Conservation (phyloP, 1,140 invertebrate species). For the Calliopsis andreniformis region DNA sequence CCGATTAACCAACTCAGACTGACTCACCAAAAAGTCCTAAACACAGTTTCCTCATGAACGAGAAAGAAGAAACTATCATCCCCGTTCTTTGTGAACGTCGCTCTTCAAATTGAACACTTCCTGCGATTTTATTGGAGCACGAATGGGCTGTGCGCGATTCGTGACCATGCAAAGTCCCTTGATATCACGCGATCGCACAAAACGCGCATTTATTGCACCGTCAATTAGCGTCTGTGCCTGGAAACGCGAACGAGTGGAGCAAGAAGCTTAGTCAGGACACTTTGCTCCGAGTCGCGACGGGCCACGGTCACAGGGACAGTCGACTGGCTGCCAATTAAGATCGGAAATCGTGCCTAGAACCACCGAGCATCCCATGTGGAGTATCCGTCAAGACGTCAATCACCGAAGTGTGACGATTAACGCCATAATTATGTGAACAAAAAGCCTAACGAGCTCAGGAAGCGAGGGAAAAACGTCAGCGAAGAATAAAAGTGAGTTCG, state of each 20-base stretch:
- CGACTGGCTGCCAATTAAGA: no score
- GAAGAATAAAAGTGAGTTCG: neutral
- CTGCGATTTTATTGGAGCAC: constrained; percentile 15
- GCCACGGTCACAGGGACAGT: neutral
- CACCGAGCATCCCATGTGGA: neutral
- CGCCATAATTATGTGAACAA: neutral
- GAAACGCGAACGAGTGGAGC: neutral
- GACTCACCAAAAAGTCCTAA: neutral
- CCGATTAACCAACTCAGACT: no score
- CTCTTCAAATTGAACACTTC: constrained; percentile 17
- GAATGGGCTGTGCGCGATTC: neutral
- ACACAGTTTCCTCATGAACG: neutral
- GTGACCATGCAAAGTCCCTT: neutral
- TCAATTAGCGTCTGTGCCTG: neutral
- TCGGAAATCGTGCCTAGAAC: neutral
- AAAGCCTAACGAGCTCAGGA: neutral
- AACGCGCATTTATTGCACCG: neutral
- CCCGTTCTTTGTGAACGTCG: neutral
- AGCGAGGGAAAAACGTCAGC: neutral
- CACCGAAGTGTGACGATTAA: neutral
- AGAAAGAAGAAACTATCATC: neutral
- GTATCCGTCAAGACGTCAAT: neutral
- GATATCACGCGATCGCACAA: constrained; percentile 18
- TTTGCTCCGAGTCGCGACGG: neutral
- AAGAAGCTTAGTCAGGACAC: neutral